Evolutionary conservation across 2,888 invertebrate species (phyloP).

Genomic region (Agelastica alni): DNA sequence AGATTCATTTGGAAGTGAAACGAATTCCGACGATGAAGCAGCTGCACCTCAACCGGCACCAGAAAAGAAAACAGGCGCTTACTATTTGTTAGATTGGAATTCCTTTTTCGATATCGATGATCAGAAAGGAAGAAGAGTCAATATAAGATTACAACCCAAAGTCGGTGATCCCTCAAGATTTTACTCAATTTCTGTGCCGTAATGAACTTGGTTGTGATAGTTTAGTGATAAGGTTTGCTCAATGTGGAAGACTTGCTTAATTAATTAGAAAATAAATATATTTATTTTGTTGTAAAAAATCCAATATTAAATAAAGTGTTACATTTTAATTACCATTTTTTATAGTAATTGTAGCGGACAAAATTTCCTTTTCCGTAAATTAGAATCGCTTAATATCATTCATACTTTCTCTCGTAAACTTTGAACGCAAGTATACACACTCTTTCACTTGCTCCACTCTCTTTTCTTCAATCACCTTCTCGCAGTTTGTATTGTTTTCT

Average conservation of each 20-base stretch:
- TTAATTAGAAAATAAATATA: too few relatives aligned
- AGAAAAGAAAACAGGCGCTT: conserved; percentile 75
- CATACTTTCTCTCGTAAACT: too few relatives aligned
- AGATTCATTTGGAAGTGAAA: conserved; percentile 74
- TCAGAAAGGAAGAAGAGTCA: conserved; percentile 72
- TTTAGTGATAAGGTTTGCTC: conserved; percentile 14
- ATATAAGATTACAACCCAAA: conserved; percentile 79
- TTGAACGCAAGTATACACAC: too few relatives aligned
- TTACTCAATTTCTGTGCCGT: conserved; percentile 74
- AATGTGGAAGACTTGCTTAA: conserved; percentile 4
- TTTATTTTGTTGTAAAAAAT: conserved; percentile 1
- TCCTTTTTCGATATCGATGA: conserved; percentile 82
- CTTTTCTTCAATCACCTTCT: too few relatives aligned
- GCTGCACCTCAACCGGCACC: conserved; percentile 64
- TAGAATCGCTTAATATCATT: too few relatives aligned
- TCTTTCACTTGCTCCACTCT: too few relatives aligned
- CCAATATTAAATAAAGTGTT: too few relatives aligned
- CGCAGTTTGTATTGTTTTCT: too few relatives aligned
- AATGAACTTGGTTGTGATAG: conserved; percentile 43
- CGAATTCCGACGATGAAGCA: conserved; percentile 40
- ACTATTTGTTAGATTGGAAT: conserved; percentile 86
- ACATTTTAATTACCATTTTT: too few relatives aligned
- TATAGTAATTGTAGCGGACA: too few relatives aligned
- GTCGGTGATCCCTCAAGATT: conserved; percentile 81
- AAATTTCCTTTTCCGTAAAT: too few relatives aligned